Conservation (phyloP, 2,888 invertebrate species). For the Tholera decimalis region DNA sequence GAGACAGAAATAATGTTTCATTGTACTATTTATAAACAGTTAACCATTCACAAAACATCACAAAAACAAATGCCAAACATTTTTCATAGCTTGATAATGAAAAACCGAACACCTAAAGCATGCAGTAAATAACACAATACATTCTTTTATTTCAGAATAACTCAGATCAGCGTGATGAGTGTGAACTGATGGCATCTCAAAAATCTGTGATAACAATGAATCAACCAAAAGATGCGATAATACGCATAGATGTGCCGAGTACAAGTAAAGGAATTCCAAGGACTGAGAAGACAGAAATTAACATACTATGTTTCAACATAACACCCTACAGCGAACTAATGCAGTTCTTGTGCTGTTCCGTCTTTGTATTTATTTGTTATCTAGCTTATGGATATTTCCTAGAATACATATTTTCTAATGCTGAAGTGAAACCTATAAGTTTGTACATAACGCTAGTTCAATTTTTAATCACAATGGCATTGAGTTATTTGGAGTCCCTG, state of each 20-base stretch:
- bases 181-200: slow-evolving; percentile 23
- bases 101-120: not conserved
- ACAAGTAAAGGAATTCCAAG: slow-evolving; percentile 57
- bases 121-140: not conserved
- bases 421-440: slow-evolving; percentile 97
- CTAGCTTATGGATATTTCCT: slow-evolving; percentile 97
- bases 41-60: not conserved
- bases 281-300: slow-evolving; percentile 86
- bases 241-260: slow-evolving; percentile 77
- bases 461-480: slow-evolving; percentile 96
- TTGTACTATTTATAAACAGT: slow-evolving; percentile 3
- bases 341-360: slow-evolving; percentile 95
- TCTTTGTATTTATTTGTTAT: slow-evolving; percentile 96
- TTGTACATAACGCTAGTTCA: slow-evolving; percentile 98
- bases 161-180: slow-evolving; percentile 40
- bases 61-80: not conserved
- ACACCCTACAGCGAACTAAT: slow-evolving; percentile 92
- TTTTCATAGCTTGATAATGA: not conserved
- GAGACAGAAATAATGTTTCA: not conserved
- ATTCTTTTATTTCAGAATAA: slow-evolving; percentile 39
- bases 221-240: slow-evolving; percentile 80
- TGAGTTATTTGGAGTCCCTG: slow-evolving; percentile 95
- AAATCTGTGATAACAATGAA: slow-evolving; percentile 61
- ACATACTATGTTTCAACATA: slow-evolving; percentile 94
- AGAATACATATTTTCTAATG: slow-evolving; percentile 97